These are phyloP conservation scores for Osmerus mordax DNA, from an alignment of 2,113 vertebrate genomes.

Conservation along the genomic window DNA sequence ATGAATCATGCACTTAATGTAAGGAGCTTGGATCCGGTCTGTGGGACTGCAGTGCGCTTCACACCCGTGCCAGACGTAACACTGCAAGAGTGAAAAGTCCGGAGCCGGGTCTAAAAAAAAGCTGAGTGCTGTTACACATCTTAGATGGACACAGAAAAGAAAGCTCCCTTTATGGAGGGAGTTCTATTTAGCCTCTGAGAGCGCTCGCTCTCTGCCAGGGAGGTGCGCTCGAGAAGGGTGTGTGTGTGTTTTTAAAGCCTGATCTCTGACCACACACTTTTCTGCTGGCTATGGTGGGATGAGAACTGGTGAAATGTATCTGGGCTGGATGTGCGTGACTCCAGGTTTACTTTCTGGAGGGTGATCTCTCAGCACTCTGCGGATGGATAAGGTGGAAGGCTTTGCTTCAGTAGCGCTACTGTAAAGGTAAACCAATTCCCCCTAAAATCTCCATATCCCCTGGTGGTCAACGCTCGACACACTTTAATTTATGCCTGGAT, in stretches of 20 bases:
- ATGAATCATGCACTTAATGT: background rate
- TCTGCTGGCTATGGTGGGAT: conserved; percentile 36
- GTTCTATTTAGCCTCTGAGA: conserved; percentile 41
- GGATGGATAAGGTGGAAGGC: background rate
- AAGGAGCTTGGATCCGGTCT: background rate
- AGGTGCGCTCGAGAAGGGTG: conserved; percentile 61
- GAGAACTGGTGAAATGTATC: conserved; percentile 37
- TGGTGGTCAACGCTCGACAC: background rate
- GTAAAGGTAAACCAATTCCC: background rate
- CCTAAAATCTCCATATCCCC: background rate
- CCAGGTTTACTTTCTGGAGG: background rate
- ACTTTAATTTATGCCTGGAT: background rate
- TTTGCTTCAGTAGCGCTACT: background rate
- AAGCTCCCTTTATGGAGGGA: conserved; percentile 55
- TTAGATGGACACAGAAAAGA: conserved; percentile 47
- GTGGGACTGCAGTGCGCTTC: background rate
- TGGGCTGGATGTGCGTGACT: conserved; percentile 2
- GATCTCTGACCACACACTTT: conserved; percentile 60
- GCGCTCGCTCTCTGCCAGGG: conserved; percentile 43
- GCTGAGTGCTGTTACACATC: conserved; percentile 33
- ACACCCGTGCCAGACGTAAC: background rate
- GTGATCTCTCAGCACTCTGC: background rate
- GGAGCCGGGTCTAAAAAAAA: conserved; percentile 15
- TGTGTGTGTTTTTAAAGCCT: conserved; percentile 60
- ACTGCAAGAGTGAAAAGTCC: conserved; percentile 23